Base-by-base conservation (phyloP, 2,888 invertebrate species). In the Campoplex nolae region DNA sequence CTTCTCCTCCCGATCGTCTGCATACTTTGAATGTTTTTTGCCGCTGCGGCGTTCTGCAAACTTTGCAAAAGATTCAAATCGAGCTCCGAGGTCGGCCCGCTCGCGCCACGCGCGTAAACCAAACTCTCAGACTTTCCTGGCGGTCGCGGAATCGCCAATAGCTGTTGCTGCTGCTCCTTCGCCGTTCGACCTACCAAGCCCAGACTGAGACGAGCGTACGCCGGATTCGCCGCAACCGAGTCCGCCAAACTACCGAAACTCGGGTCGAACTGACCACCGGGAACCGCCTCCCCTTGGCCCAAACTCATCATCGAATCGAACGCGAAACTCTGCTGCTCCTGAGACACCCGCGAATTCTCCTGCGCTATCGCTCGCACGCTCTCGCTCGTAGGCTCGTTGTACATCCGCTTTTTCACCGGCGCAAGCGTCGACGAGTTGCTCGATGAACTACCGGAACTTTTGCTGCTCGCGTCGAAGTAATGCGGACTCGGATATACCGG, bases 81-180 rank as follows among this genome's bases (percentile, higher is more conserved):
- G n/a, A 94, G 82, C 9, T 94, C 94, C 0, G 93, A 86, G 4
- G 93, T 88, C 0, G 89, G 84, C 0, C 91, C 32, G 0, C 90
- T 88, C 0, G 92, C 80, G 3, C 89, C 89, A 3, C 93, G 91
- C 0, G 91, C 90, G 58, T 94, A 94, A 9, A 92, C 86, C n/a
- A 94, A 81, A 13, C 93, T 91, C 73, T 94, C 94, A 1, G 93
- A 56, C 38, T 93, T 93, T 51, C 95, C 93, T 92, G 95, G 89
- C 0, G 92, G 92, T 28, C 93, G 90, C 45, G 94, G 90, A 16
- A 94, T 93, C 42, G 94, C 93, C 4, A 93, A 90, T 3, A 94
- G 77, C 23, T 93, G 87, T 75, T 94, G 94, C 48, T 94, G 94
- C 9, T 93, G 93, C 9, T 94, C 94, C 28, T 93, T 93, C 7